phyloP scores from a whole-genome alignment of 2,113 vertebrate genomes.

The Gnathonemus longibarbis region DNA sequence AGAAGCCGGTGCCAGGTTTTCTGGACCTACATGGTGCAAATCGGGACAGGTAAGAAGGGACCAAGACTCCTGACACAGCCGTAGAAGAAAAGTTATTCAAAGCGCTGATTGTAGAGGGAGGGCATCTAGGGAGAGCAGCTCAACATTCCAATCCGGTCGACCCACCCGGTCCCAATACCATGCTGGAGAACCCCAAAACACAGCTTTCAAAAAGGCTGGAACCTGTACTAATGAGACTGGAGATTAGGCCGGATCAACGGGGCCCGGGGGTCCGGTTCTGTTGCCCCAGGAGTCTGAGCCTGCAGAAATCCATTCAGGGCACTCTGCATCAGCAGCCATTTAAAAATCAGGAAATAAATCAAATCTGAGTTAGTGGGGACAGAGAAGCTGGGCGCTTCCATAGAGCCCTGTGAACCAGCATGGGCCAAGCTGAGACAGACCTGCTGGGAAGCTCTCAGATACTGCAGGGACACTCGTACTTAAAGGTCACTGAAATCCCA shows the following conservation, averaged over 20 bases:
- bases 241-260: slow-evolving; percentile 16
- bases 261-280: background rate
- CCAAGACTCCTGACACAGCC: background rate
- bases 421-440: background rate
- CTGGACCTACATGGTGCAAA: background rate
- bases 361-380: background rate
- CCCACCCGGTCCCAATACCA: slow-evolving; percentile 35
- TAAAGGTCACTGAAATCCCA: slow-evolving; percentile 13
- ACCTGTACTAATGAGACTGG: slow-evolving; percentile 12
- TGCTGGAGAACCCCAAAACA: slow-evolving; percentile 15
- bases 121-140: slow-evolving; percentile 19
- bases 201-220: background rate
- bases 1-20: background rate
- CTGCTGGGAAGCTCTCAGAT: background rate
- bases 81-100: background rate
- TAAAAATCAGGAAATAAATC: slow-evolving; percentile 5
- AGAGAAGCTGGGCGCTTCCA: background rate
- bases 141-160: slow-evolving; percentile 46
- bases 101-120: background rate
- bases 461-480: background rate
- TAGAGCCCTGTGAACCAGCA: background rate
- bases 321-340: background rate
- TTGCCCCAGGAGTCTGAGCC: background rate
- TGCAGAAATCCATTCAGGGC: background rate
- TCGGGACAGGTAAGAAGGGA: background rate